These are phyloP conservation scores for Dasysyrphus tricinctus DNA, from an alignment of 2,888 invertebrate genomes.

Conservation along the genomic window DNA sequence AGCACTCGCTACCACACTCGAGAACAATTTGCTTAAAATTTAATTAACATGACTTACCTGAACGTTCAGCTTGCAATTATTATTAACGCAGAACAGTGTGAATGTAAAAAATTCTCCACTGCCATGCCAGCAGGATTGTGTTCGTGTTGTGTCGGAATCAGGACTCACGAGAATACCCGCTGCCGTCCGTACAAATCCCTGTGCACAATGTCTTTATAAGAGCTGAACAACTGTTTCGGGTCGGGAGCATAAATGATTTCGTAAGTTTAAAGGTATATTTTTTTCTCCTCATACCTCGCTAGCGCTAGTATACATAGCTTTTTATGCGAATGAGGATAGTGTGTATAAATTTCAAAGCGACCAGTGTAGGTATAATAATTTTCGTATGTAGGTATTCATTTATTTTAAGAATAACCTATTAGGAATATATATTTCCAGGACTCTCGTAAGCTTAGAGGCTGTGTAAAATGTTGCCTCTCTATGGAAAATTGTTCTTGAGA, in stretches of 20 bases:
- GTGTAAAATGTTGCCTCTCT: slow-evolving; percentile 28
- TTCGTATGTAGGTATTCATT: background rate
- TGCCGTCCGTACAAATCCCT: slow-evolving; percentile 37
- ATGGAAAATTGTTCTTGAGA: slow-evolving; percentile 35
- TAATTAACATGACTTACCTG: slow-evolving; percentile 70
- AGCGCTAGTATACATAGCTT: background rate
- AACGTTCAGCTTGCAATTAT: slow-evolving; percentile 61
- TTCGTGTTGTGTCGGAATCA: background rate
- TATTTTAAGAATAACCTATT: slow-evolving; percentile 35
- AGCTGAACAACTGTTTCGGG: slow-evolving; percentile 52
- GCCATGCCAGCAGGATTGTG: background rate
- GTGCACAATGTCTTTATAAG: slow-evolving; percentile 48
- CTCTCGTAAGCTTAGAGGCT: background rate
- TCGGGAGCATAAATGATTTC: slow-evolving; percentile 54
- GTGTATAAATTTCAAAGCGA: background rate
- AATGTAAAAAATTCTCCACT: slow-evolving; percentile 22
- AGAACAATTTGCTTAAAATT: slow-evolving; percentile 68
- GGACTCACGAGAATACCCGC: slow-evolving; percentile 20
- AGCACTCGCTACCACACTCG: slow-evolving; percentile 52
- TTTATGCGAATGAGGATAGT: background rate
- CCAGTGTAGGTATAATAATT: background rate
- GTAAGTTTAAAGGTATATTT: slow-evolving; percentile 34
- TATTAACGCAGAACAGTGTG: slow-evolving; percentile 54
- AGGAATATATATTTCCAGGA: slow-evolving; percentile 2
- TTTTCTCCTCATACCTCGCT: slow-evolving; percentile 12